phyloP scores from a whole-genome alignment of 2,797 vertebrate species.

The Myiotriccus ornatus region DNA sequence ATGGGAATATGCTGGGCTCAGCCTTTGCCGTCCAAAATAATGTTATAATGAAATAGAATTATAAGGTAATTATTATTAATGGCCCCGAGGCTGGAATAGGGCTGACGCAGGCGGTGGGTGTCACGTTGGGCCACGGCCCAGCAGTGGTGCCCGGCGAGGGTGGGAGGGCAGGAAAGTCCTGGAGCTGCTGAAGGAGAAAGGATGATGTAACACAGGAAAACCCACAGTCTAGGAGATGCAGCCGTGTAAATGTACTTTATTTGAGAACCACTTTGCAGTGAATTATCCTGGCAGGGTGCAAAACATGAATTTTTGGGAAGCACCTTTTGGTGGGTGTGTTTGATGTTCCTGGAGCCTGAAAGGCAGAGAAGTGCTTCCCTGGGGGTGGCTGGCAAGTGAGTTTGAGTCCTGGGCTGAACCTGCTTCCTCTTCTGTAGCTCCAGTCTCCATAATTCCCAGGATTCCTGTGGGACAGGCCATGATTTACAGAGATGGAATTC shows the following conservation, averaged over 20 bases:
- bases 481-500: fast-evolving
- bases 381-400: neutral
- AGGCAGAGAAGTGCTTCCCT: slow-evolving; percentile 16
- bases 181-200: neutral
- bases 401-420: slow-evolving; percentile 30
- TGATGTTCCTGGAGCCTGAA: neutral
- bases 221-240: fast-evolving
- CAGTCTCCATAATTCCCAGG: neutral
- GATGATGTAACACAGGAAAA: neutral
- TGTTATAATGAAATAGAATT: neutral
- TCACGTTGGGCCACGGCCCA: fast-evolving
- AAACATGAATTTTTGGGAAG: neutral
- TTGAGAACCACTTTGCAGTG: neutral
- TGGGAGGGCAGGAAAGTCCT: neutral
- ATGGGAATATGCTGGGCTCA: neutral
- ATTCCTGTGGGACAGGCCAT: neutral
- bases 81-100: neutral
- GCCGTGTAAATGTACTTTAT: fast-evolving
- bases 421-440: neutral
- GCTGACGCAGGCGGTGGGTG: neutral
- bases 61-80: neutral
- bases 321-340: slow-evolving; percentile 4
- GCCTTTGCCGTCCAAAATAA: neutral
- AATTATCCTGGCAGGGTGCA: neutral
- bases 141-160: neutral